phyloP scores from a whole-genome alignment of 1,140 invertebrate genomes.

The Oncopodura yosiiana region DNA sequence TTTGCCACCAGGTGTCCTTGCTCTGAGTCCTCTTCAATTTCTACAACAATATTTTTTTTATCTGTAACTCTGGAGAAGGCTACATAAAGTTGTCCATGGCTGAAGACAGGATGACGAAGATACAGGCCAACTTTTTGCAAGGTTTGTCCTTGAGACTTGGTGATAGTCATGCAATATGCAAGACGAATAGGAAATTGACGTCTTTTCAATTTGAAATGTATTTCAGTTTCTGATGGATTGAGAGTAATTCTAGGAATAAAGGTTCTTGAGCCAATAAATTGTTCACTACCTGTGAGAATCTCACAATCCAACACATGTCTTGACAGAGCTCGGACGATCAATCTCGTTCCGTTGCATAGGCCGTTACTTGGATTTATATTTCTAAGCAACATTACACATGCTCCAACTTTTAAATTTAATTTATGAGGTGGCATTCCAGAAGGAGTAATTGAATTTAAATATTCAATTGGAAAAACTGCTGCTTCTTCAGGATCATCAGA shows the following conservation, averaged over 20 bases:
- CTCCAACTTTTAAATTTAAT: constrained; percentile 28
- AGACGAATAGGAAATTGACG: constrained; percentile 41
- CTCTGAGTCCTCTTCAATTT: not conserved
- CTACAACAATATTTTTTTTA: not conserved
- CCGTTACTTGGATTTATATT: constrained; percentile 15
- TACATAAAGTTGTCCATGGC: constrained; percentile 18
- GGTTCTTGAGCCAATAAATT: not conserved
- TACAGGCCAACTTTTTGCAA: constrained; percentile 8
- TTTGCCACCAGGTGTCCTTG: too few species aligned
- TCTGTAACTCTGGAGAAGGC: constrained; percentile 10
- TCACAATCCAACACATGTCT: not conserved
- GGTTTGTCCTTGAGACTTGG: constrained; percentile 42
- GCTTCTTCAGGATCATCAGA: not conserved
- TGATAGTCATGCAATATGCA: constrained; percentile 42
- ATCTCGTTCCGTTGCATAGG: constrained; percentile 35
- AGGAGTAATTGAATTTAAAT: constrained; percentile 19
- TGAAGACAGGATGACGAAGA: constrained; percentile 3
- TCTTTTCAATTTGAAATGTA: constrained; percentile 33
- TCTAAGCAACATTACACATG: constrained; percentile 31
- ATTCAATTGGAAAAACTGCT: constrained; percentile 15
- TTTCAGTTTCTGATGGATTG: constrained; percentile 1
- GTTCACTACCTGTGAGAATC: not conserved
- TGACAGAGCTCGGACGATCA: constrained; percentile 8
- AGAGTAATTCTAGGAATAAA: constrained; percentile 18
- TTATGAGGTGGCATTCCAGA: constrained; percentile 32